These are phyloP conservation scores for Todus mexicanus DNA, from an alignment of 2,797 vertebrate species.

Conservation along the genomic window DNA sequence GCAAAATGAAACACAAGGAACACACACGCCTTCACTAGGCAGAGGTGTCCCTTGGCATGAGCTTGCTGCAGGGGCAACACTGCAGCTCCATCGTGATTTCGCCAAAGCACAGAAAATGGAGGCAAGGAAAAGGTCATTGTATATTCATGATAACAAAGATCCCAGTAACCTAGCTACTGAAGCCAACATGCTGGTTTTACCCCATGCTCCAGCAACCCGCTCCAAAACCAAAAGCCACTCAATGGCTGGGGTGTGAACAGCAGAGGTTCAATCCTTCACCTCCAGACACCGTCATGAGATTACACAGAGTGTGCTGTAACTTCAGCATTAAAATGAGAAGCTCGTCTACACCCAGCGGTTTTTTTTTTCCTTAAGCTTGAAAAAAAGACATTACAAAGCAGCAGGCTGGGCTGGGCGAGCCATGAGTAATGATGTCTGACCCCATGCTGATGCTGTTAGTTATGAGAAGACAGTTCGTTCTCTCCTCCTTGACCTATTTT, in stretches of 20 bases:
- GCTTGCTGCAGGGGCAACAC: neutral
- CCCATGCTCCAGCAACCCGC: neutral
- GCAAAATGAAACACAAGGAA: neutral
- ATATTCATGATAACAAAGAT: neutral
- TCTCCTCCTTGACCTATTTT: neutral
- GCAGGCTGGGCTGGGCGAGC: neutral
- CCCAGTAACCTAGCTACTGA: accelerated
- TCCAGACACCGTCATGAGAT: neutral
- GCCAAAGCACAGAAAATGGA: neutral
- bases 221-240: neutral
- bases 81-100: accelerated
- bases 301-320: neutral
- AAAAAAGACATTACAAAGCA: neutral
- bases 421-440: neutral
- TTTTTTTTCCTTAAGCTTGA: neutral
- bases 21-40: neutral
- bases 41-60: neutral
- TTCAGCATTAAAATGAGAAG: neutral
- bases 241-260: accelerated
- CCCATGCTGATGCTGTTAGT: neutral
- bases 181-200: neutral
- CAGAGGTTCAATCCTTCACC: neutral
- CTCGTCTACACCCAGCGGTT: neutral
- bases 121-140: neutral
- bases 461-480: neutral